Base-by-base conservation (phyloP, 2,113 vertebrate species). In the Mobula birostris region DNA sequence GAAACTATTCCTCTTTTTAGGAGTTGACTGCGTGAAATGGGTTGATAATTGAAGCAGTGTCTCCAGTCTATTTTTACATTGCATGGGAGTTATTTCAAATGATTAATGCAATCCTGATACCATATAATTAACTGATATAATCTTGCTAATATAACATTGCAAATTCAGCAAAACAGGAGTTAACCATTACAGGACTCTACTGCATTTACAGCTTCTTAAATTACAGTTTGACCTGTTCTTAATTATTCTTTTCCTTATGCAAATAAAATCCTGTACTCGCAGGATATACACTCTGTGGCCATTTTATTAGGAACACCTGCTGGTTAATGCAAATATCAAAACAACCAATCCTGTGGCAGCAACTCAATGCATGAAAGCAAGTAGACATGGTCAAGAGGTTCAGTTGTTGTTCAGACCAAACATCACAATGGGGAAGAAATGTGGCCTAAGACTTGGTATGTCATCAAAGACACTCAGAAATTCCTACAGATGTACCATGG, bases 51-150 rank as follows among this genome's bases (percentile, higher is more conserved):
- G 91, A 93, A 93, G 91, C 91, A 93, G 19, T 48, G 40, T 76
- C 88, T 92, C 61, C 32, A 92, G 66, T 70, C 70, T 40, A 93
- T 93, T 93, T 93, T 76, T 93, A 93, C 91, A 76, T 76, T 74
- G 32, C 72, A 74, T 74, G 36, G 68, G 48, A 93, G 91, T 93
- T 93, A 72, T 93, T 93, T 93, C 91, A 56, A 93, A 93, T 93
- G 91, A 93, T 93, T 93, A 93, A 93, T 93, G 91, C 91, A 93
- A 93, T 93, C 91, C 70, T 93, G 91, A 93, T 93, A 72, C 91
- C 70, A 21, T 76, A 93, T 93, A 93, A 93, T 93, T 93, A 93
- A 93, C 91, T 93, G 91, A 93, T 93, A 76, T 93, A 72, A 93
- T 93, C 91, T 93, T 40, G 72, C 91, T 93, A 93, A 93, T 93